Base-by-base conservation (phyloP, 2,888 invertebrate genomes). In the Hyles lineata region DNA sequence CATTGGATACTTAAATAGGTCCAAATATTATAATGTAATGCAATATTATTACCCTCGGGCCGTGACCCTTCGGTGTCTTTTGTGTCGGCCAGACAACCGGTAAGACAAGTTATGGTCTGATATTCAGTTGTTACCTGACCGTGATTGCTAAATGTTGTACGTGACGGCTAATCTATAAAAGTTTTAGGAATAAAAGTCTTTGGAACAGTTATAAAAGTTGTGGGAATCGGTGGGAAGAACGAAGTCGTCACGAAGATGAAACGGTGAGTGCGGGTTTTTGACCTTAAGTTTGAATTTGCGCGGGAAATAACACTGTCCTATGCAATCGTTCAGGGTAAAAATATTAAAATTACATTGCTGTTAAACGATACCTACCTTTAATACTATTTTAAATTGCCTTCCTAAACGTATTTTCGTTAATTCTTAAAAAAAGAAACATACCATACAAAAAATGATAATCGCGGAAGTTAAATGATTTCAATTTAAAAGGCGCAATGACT, bases 1-100 rank as follows among this genome's bases (percentile, higher is more conserved):
- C 92, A 90, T 84, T 91, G 92, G 94, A 92, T 94, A 94, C 92
- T 94, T 92, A 94, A 94, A 94, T 94, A 93, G 93, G 93, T 93
- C 94, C 93, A 93, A 93, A 93, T 89, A 93, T 92, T 91, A 93
- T 92, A 93, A 93, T 93, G 87, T 83, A 86, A 85, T 87, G 82
- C 86, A 84, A 85, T 91, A 92, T 93, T 93, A 91, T 89, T 88
- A 86, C 82, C 81, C 83, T 85, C 94, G 91, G 90, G 76, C 23
- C 17, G 50, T 67, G 67, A 67, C 93, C 93, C 93, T 90, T 88
- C 80, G 75, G 78, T 81, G 82, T 83, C 89, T 88, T 89, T 92
- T 90, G 91, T 90, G 90, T 78, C 78, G 84, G 84, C 81, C 93
- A 94, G 94, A 94, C 91, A 94, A 94, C 94, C 90, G 93, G 94